Evolutionary conservation across 2,113 vertebrate species (phyloP).

Genomic region (Rhinichthys klamathensis): DNA sequence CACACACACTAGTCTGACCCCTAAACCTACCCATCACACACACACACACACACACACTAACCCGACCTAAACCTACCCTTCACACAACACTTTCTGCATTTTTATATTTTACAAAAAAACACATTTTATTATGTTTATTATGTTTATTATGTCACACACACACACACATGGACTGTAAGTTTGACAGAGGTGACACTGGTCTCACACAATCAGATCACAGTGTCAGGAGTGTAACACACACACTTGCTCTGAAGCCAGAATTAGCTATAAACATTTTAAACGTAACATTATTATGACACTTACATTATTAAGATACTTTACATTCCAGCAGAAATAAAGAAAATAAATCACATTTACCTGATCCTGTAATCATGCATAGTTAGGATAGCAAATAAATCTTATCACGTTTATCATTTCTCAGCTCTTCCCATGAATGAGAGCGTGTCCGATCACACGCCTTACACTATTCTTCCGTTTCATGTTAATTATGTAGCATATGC

Average conservation of each 20-base stretch:
- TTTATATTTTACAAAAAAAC: no score
- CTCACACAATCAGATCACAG: neutral
- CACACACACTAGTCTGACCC: no score
- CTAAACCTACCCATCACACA: no score
- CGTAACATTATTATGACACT: no score
- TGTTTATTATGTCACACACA: no score
- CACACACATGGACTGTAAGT: neutral
- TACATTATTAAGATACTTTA: neutral
- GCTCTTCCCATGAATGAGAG: neutral
- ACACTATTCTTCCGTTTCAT: neutral
- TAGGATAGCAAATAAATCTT: neutral
- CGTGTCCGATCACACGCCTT: no score
- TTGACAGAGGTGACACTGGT: neutral
- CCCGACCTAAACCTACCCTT: no score
- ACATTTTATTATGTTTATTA: no score
- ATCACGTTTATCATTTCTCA: neutral
- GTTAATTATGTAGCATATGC: neutral
- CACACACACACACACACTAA: no score
- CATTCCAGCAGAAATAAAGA: neutral
- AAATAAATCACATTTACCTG: neutral
- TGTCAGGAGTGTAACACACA: neutral
- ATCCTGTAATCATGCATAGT: neutral
- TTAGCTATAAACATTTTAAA: neutral
- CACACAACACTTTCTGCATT: no score
- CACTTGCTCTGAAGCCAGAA: neutral